Evolutionary conservation across 2,888 invertebrate genomes (phyloP).

Genomic region (Callinectes sapidus): DNA sequence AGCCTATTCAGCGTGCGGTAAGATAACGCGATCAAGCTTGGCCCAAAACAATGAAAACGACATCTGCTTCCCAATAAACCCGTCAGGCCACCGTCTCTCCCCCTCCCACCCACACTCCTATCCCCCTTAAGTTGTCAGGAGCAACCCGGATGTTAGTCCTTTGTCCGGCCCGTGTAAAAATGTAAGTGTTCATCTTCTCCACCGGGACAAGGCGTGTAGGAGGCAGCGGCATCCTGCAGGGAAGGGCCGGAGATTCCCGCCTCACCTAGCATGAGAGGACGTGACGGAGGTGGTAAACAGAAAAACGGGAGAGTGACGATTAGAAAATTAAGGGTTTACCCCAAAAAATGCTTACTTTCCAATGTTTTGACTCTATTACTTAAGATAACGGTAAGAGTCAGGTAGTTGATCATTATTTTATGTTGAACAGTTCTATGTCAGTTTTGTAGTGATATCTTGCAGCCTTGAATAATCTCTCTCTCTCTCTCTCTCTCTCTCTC

Average conservation of each 20-base stretch:
- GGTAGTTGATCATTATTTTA: not conserved
- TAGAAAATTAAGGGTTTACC: not conserved
- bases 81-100: not conserved
- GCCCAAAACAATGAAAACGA: not conserved
- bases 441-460: not conserved
- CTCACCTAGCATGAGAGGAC: not conserved
- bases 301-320: not conserved
- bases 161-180: not conserved
- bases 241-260: not conserved
- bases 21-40: not conserved
- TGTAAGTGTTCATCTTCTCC: constrained; percentile 3
- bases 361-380: not conserved
- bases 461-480: not conserved
- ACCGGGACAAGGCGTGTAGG: not conserved
- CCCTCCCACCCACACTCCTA: not conserved
- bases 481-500: constrained; percentile 14
- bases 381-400: too few relatives aligned
- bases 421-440: not conserved
- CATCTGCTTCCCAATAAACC: not conserved
- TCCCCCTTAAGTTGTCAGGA: not conserved
- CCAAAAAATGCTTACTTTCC: not conserved
- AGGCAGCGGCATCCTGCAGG: constrained; percentile 13
- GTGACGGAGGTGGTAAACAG: not conserved
- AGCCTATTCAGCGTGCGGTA: not conserved
- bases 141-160: constrained; percentile 1